phyloP scores from a whole-genome alignment of 2,888 invertebrate species.

The Dendrolimus pini region DNA sequence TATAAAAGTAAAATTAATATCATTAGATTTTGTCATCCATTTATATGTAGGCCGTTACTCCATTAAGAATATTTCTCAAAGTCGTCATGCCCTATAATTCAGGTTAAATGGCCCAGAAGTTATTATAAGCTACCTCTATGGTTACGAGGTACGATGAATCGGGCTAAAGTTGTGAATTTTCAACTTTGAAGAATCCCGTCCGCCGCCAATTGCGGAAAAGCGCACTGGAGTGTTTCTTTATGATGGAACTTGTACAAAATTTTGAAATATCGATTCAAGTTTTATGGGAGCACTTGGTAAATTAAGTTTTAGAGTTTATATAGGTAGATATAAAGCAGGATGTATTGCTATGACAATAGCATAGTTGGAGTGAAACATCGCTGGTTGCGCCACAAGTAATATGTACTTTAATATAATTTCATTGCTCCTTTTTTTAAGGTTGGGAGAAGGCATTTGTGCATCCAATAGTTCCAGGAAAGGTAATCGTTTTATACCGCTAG shows the following conservation, averaged over 20 bases:
- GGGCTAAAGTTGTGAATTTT: constrained; percentile 50
- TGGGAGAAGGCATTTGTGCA: no score
- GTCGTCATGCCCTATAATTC: constrained; percentile 44
- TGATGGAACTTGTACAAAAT: constrained; percentile 52
- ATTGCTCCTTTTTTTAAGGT: no score
- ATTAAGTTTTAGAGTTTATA: constrained; percentile 29
- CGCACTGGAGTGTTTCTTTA: constrained; percentile 64
- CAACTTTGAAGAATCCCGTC: constrained; percentile 50
- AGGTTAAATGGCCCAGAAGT: constrained; percentile 54
- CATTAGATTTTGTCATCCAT: constrained; percentile 22
- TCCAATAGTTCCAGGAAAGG: no score
- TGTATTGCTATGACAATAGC: no score
- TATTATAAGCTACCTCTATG: constrained; percentile 48
- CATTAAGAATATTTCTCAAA: constrained; percentile 20
- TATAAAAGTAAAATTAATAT: no score
- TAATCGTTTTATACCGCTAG: no score
- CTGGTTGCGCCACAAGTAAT: no score
- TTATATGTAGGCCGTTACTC: constrained; percentile 1
- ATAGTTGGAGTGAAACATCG: no score
- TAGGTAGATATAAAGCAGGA: no score
- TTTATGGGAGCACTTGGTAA: constrained; percentile 32
- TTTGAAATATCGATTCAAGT: constrained; percentile 55
- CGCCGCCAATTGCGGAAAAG: constrained; percentile 49
- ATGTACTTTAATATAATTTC: no score
- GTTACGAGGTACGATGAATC: constrained; percentile 55